Base-by-base conservation (phyloP, 1,140 invertebrate species). In the Chironomus tepperi region DNA sequence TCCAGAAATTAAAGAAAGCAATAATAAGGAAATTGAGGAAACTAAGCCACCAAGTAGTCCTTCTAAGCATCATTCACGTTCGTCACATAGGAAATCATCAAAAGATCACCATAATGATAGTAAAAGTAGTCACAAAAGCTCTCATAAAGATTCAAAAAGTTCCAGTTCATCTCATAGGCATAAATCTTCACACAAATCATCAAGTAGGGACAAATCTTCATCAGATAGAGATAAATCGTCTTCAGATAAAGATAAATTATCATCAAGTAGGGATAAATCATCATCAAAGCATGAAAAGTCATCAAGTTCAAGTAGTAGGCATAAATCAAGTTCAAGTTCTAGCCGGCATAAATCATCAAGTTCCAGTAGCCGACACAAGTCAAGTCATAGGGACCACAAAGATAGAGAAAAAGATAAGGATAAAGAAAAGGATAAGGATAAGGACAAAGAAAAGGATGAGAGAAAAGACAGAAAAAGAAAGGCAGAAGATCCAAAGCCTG, bases 381-480 rank as follows among this genome's bases (percentile, higher is more conserved):
- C 74, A 65, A 76, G 16, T 12, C 67, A 75, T 73, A 75, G 74
- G 42, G 75, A 47, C 16, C 74, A 76, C 3, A 75, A 75, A 12
- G 76, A 21, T 19, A 75, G 76, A 79, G 76, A 74, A 75, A 77
- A 75, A 75, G 78, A 78, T 15, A 78, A 77, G 24, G 64, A 72
- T 16, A 80, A 78, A 73, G 78, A 79, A 24, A 82, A 78, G 18
- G 75, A 77, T 73, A 77, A 10, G 15, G 77, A 57, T 74, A 74
- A n/a, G n/a, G 18, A 72, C 10, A 67, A 18, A 9, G 70, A 47
- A 19, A 75, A 43, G 19, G 67, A 75, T 21, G 65, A 15, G 10
- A 75, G 19, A 73, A 73, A 79, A 79, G 75, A 81, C 77, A 78
- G 77, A 76, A 18, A 77, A 73, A 57, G 76, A 78, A 76, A 78